phyloP scores from a whole-genome alignment of 2,888 invertebrate species.

The Agriopis marginaria region DNA sequence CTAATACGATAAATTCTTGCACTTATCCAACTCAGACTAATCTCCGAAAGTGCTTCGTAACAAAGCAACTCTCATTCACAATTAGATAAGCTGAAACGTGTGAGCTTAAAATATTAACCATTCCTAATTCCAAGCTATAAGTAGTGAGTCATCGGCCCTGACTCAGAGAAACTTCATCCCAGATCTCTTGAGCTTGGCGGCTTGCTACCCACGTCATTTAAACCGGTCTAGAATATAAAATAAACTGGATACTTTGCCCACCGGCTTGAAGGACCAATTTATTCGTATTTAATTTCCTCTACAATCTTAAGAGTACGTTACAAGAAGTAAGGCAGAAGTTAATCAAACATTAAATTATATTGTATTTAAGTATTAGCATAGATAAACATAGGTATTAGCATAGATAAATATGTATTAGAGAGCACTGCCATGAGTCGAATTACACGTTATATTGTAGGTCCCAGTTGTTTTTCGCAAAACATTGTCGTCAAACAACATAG shows the following conservation, averaged over 20 bases:
- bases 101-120: conserved; percentile 59
- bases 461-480: too few species aligned
- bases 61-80: conserved; percentile 44
- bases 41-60: conserved; percentile 40
- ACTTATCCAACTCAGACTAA: conserved; percentile 17
- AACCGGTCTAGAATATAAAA: conserved; percentile 59
- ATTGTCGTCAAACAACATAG: too few species aligned
- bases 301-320: conserved; percentile 8
- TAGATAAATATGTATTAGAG: too few species aligned
- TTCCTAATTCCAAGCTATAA: conserved; percentile 59
- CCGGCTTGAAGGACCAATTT: conserved; percentile 40
- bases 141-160: conserved; percentile 75
- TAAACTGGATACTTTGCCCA: conserved; percentile 47
- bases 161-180: conserved; percentile 70
- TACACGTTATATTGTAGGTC: too few species aligned
- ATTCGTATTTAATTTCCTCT: conserved; percentile 16
- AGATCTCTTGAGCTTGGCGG: conserved; percentile 49
- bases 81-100: conserved; percentile 46
- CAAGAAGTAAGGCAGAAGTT: neutral
- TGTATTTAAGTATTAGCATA: neutral
- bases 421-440: too few species aligned
- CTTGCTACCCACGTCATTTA: conserved; percentile 43
- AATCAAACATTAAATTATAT: neutral
- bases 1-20: conserved; percentile 13
- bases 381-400: too few species aligned